These are phyloP conservation scores for Strongylocentrotus purpuratus DNA, from an alignment of 35 echinoderm and acorn worm species.

Conservation along the genomic window DNA sequence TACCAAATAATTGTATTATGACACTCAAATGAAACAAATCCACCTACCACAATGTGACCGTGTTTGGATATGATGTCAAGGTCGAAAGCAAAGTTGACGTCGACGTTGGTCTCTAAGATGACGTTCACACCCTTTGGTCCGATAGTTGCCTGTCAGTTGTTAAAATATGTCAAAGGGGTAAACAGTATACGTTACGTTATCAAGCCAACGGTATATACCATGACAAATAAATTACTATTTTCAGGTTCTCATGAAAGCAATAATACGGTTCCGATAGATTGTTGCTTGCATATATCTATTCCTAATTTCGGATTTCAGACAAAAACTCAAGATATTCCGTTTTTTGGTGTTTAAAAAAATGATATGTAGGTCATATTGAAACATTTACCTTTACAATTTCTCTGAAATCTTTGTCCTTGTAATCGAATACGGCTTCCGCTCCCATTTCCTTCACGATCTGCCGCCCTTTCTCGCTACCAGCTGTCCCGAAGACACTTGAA, in stretches of 20 bases:
- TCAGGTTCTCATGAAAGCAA: not conserved
- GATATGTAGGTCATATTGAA: not conserved
- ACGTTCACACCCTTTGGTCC: conserved; percentile 42
- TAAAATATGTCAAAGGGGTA: not conserved
- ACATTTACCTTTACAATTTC: conserved; percentile 62
- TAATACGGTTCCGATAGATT: not conserved
- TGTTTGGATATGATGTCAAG: conserved; percentile 54
- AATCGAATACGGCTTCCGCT: conserved; percentile 69
- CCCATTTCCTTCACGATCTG: conserved; percentile 55
- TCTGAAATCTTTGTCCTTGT: conserved; percentile 66
- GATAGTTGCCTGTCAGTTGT: conserved; percentile 55
- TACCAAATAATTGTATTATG: too few relatives aligned
- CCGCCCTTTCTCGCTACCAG: conserved; percentile 64
- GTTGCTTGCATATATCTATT: not conserved
- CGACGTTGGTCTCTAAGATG: conserved; percentile 68
- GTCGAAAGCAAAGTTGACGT: conserved; percentile 69
- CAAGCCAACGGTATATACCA: not conserved
- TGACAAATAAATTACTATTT: not conserved
- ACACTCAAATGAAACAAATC: not conserved
- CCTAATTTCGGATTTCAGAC: not conserved
- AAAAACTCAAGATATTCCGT: not conserved
- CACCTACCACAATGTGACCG: conserved; percentile 73
- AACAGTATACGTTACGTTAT: not conserved
- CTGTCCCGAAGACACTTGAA: conserved; percentile 65
- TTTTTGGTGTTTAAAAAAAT: not conserved